Percentiles rank a stretch among this genome's conserved stretches.
phyloP scores from a whole-genome alignment of 2,888 invertebrate species.

The Clivina fossor region DNA sequence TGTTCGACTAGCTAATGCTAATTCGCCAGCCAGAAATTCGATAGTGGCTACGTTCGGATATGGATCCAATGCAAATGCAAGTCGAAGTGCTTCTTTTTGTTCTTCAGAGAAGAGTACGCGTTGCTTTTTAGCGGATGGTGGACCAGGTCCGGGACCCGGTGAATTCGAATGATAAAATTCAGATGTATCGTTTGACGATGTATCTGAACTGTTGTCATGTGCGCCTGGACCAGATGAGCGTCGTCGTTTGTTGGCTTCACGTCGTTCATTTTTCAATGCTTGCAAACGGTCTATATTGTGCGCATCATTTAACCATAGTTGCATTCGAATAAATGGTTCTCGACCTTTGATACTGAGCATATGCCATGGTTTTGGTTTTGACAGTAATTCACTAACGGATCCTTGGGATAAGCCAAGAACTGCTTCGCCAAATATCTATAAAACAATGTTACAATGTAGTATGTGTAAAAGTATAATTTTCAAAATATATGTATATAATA shows the following conservation, averaged over 20 bases:
- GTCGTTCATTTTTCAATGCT: constrained; percentile 84
- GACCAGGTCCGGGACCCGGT: constrained; percentile 80
- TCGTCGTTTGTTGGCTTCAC: constrained; percentile 88
- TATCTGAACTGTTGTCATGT: constrained; percentile 85
- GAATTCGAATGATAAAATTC: constrained; percentile 86
- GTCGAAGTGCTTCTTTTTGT: constrained; percentile 92
- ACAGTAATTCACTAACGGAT: constrained; percentile 93
- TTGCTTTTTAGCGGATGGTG: constrained; percentile 89
- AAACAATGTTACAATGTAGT: constrained; percentile 35
- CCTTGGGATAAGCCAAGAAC: constrained; percentile 95
- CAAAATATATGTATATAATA: not conserved
- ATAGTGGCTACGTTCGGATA: constrained; percentile 97
- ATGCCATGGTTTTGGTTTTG: constrained; percentile 99
- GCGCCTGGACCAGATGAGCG: constrained; percentile 79
- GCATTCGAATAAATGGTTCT: constrained; percentile 96
- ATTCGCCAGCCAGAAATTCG: constrained; percentile 89
- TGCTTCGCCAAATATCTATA: constrained; percentile 91
- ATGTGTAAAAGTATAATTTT: not conserved
- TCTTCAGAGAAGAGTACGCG: constrained; percentile 97
- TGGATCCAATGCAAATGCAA: constrained; percentile 94
- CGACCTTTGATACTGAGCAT: constrained; percentile 98
- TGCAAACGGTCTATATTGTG: constrained; percentile 93
- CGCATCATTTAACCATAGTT: constrained; percentile 93
- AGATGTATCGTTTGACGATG: constrained; percentile 84
- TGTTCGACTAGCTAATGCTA: constrained; percentile 89